Base-by-base conservation (phyloP, 2,888 invertebrate genomes). In the Eilema griseolum region DNA sequence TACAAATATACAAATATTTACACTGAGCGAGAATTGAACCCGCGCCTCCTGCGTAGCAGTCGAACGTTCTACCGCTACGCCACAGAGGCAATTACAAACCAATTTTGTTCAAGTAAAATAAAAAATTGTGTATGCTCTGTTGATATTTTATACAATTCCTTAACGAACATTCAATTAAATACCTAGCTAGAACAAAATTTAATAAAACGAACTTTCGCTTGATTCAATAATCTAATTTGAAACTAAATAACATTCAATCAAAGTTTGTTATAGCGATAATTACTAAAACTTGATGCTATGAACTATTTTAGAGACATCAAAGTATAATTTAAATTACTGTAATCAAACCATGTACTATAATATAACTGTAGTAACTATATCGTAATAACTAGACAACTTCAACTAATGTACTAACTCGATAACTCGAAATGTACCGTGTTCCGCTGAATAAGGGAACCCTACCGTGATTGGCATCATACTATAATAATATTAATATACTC, bases 401-500 rank as follows among this genome's bases (percentile, higher is more conserved):
- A 57, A 68, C 72, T 33, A 33, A 33, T 33, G 8, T 7, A 33
- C 31, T 73, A 83, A 78, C 79, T 78, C 69, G 10, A 70, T 71
- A 83, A 81, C 74, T 84, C 77, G 71, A 81, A 83, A 83, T 83
- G 79, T 82, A 74, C 80, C 79, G 71, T 66, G 78, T 81, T 80
- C 73, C 71, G 73, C 69, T 62, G 66, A 61, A 73, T 78, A 80
- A 73, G 67, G 66, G 77, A 70, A 76, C 83, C 76, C 74, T 82
- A 84, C 83, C 72, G 71, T 74, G 79, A 80, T 83, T 77, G 73
- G 73, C 69, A 69, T 63, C 56, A 8, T 59, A 72, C 73, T 72
- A 73, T 82, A 75, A 75, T 80, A 75, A 70, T 79, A 82, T 76
- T 82, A 79, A 74, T 74, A 80, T 71, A 73, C 74, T 76, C 59